Percentiles rank a stretch among this genome's conserved stretches.
phyloP scores from a whole-genome alignment of 2,113 vertebrate species.

The Neogobius melanostomus region DNA sequence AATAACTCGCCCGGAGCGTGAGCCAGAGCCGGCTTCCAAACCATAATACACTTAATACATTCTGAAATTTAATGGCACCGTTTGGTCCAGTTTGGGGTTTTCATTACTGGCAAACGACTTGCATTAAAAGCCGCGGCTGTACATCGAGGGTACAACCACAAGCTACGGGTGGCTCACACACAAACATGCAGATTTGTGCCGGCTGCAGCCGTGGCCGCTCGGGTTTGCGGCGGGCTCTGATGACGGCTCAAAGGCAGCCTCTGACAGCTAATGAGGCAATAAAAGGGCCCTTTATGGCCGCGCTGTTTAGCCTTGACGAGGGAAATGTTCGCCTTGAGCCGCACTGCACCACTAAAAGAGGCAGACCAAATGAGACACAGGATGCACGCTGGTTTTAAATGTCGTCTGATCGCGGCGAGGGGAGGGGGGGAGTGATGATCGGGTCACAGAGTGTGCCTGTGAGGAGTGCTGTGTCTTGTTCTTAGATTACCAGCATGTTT shows the following conservation, averaged over 20 bases:
- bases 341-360: conserved; percentile 55
- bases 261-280: conserved; percentile 75
- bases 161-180: conserved; percentile 50
- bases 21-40: conserved; percentile 63
- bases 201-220: conserved; percentile 32
- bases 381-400: conserved; percentile 51
- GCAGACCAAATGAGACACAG: conserved; percentile 51
- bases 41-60: conserved; percentile 72
- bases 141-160: conserved; percentile 55
- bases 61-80: conserved; percentile 71
- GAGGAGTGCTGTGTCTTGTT: conserved; percentile 25
- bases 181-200: conserved; percentile 28
- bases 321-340: conserved; percentile 66
- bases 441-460: conserved; percentile 8
- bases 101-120: conserved; percentile 65
- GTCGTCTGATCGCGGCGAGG: conserved; percentile 40
- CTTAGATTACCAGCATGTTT: conserved; percentile 17
- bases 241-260: conserved; percentile 70
- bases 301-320: conserved; percentile 70
- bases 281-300: conserved; percentile 68
- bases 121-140: conserved; percentile 50
- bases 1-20: conserved; percentile 61
- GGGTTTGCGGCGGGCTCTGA: conserved; percentile 57
- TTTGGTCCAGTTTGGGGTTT: conserved; percentile 66
- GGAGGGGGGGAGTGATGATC: conserved; percentile 30